Percentiles rank a stretch among this genome's conserved stretches.
phyloP scores from a whole-genome alignment of 92 coral and sea anemone genomes.

The Umimayanthus kanabou region DNA sequence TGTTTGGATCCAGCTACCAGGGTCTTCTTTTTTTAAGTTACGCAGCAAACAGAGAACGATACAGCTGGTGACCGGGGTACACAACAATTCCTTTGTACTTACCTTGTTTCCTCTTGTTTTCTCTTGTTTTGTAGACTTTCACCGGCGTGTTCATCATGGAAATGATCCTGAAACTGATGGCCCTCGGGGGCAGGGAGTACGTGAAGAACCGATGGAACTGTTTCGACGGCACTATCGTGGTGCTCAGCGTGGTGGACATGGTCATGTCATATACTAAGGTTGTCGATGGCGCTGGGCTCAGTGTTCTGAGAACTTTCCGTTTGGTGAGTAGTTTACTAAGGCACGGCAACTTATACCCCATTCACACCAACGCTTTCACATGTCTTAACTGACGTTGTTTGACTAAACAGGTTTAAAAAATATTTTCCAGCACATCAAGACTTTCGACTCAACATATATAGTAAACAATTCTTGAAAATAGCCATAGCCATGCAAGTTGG shows the following conservation, averaged over 20 bases:
- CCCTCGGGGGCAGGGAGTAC: constrained; percentile 81
- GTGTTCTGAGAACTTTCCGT: constrained; percentile 94
- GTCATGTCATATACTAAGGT: constrained; percentile 62
- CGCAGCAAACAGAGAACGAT: too few species aligned
- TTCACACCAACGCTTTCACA: too few species aligned
- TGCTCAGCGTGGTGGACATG: constrained; percentile 87
- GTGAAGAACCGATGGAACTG: constrained; percentile 89
- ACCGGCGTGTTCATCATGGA: constrained; percentile 94
- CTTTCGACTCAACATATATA: too few species aligned
- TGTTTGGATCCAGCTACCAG: too few species aligned
- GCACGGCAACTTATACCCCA: too few species aligned
- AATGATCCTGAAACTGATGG: constrained; percentile 88
- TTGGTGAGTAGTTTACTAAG: constrained; percentile 65
- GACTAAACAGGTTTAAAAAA: too few species aligned
- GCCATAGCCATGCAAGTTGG: too few species aligned
- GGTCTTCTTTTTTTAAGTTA: too few species aligned
- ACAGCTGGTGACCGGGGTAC: background rate
- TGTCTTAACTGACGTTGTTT: too few species aligned
- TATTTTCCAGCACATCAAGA: too few species aligned
- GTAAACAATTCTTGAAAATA: too few species aligned
- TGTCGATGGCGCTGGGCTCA: constrained; percentile 80
- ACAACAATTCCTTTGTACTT: background rate
- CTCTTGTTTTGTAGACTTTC: constrained; percentile 59
- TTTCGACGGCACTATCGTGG: constrained; percentile 93
- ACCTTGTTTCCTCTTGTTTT: background rate